Percentiles rank a stretch among this genome's conserved stretches.
These are phyloP conservation scores for Microctenopoma steveboyesi DNA, from an alignment of 2,797 vertebrate genomes.

Conservation along the genomic window DNA sequence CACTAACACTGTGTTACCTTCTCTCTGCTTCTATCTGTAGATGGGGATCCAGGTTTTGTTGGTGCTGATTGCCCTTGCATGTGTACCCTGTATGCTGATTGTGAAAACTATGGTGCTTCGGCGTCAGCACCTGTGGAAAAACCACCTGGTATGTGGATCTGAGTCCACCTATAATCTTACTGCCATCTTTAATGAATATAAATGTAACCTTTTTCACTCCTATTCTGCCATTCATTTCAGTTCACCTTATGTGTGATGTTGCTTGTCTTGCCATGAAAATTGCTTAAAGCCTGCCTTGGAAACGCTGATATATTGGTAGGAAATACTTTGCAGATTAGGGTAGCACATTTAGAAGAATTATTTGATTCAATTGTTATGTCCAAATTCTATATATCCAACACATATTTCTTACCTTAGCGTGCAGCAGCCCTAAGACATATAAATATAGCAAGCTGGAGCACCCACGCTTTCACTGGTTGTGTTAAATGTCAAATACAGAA, in stretches of 20 bases:
- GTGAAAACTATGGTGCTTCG: slow-evolving; percentile 96
- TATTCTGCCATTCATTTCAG: slow-evolving; percentile 71
- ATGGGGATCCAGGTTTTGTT: slow-evolving; percentile 94
- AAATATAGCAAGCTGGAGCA: neutral
- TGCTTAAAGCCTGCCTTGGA: slow-evolving; percentile 78
- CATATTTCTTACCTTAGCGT: neutral
- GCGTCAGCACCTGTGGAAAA: slow-evolving; percentile 93
- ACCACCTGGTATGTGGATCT: slow-evolving; percentile 91
- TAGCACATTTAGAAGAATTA: slow-evolving; percentile 15
- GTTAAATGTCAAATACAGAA: slow-evolving; percentile 10
- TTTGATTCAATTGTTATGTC: neutral
- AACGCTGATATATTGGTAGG: slow-evolving; percentile 41
- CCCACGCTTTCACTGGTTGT: slow-evolving; percentile 27
- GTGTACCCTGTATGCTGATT: slow-evolving; percentile 97
- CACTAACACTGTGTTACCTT: slow-evolving; percentile 51
- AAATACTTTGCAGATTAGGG: slow-evolving; percentile 17
- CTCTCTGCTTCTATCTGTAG: slow-evolving; percentile 82
- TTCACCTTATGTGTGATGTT: slow-evolving; percentile 62
- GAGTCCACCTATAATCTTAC: slow-evolving; percentile 43
- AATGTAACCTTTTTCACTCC: slow-evolving; percentile 66
- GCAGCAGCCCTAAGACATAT: neutral
- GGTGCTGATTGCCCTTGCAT: slow-evolving; percentile 93
- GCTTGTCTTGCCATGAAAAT: slow-evolving; percentile 71
- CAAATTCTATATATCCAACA: neutral
- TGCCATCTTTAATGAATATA: slow-evolving; percentile 39